Evolutionary conservation across 2,797 vertebrate genomes (phyloP).

Genomic region (Bradypus variegatus): DNA sequence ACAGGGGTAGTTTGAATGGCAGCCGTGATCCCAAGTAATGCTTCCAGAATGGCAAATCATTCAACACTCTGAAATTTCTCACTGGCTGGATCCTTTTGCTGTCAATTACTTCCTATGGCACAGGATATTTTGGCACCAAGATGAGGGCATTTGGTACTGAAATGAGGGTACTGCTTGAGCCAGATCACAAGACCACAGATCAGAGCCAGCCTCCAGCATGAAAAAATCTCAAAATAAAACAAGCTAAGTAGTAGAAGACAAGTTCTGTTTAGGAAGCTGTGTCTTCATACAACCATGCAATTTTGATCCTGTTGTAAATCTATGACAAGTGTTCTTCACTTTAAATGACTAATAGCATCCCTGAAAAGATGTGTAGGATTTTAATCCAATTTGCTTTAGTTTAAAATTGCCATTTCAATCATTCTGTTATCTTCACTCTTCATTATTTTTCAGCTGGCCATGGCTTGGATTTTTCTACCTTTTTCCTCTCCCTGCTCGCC

Average conservation of each 20-base stretch:
- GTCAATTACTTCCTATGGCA: background rate
- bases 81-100: background rate
- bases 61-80: background rate
- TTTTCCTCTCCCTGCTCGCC: background rate
- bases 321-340: background rate
- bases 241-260: background rate
- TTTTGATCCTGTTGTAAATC: background rate
- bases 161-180: background rate
- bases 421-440: background rate
- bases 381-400: background rate
- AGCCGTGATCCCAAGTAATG: fast-evolving
- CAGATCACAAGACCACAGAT: background rate
- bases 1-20: too few species aligned
- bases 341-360: background rate
- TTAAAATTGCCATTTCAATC: background rate
- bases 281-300: background rate
- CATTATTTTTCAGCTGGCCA: background rate
- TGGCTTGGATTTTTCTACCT: background rate
- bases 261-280: background rate
- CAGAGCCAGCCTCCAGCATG: background rate
- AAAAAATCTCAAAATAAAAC: background rate
- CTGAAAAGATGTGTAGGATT: background rate
- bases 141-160: background rate
- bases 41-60: background rate
- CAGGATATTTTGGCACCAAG: background rate